Evolutionary conservation across 2,888 invertebrate genomes (phyloP).

Genomic region (Drosophila kokeensis): DNA sequence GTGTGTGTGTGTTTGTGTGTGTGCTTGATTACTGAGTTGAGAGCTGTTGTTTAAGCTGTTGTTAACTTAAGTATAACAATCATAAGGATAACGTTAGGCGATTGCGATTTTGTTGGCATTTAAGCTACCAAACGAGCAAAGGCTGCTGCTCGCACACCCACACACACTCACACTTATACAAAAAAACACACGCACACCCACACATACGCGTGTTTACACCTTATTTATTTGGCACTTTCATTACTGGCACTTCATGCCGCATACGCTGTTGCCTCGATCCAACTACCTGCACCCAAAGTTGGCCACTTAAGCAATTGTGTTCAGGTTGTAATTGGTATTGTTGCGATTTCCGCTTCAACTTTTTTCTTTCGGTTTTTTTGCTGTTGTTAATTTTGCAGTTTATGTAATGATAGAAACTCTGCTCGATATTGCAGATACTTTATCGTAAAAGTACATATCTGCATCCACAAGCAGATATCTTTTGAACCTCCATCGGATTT

Average conservation of each 20-base stretch:
- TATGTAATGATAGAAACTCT: conserved; percentile 29
- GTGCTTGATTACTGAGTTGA: conserved; percentile 64
- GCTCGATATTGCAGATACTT: not conserved
- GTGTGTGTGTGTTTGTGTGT: conserved; percentile 19
- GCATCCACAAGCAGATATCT: conserved; percentile 31
- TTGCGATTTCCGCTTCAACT: conserved; percentile 45
- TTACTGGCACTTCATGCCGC: conserved; percentile 37
- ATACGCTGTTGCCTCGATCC: not conserved
- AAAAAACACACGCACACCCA: conserved; percentile 7
- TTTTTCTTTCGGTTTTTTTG: not conserved
- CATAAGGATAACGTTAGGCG: conserved; percentile 77
- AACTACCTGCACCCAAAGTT: conserved; percentile 19
- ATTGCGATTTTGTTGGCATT: conserved; percentile 67
- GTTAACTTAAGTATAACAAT: conserved; percentile 82
- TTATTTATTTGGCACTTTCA: conserved; percentile 73
- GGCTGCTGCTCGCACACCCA: conserved; percentile 19
- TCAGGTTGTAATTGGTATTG: conserved; percentile 71
- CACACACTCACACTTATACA: conserved; percentile 14
- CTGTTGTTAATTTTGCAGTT: conserved; percentile 22
- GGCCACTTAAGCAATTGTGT: conserved; percentile 67
- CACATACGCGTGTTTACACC: conserved; percentile 42
- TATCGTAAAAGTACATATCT: conserved; percentile 4
- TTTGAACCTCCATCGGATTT: conserved; percentile 39
- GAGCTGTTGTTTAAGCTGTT: conserved; percentile 73
- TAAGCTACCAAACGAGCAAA: conserved; percentile 46